A percentile compares a stretch with the other conserved stretches of the same genome.
phyloP scores from a whole-genome alignment of 2,797 vertebrate species.

The Dendrocincla fuliginosa region DNA sequence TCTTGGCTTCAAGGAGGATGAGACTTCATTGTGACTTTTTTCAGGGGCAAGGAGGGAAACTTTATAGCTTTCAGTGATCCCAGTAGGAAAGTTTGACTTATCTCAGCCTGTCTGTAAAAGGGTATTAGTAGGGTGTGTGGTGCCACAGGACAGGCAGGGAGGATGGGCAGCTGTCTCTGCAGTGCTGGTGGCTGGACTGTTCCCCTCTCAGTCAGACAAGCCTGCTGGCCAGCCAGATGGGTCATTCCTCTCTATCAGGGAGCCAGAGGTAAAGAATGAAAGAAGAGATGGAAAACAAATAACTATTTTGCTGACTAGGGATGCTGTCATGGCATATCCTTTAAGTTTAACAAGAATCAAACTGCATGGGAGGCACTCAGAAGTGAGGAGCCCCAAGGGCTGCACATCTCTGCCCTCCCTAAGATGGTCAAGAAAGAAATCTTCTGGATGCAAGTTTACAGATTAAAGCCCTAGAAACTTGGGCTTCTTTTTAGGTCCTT shows the following conservation, averaged over 20 bases:
- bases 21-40: neutral
- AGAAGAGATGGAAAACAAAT: neutral
- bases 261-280: neutral
- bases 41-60: neutral
- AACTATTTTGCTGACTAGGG: neutral
- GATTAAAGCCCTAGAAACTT: neutral
- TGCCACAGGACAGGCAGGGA: neutral
- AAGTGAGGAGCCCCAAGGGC: neutral
- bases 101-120: neutral
- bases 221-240: neutral
- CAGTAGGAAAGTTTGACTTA: neutral
- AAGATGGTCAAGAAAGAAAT: neutral
- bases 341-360: neutral
- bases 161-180: neutral
- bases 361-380: neutral
- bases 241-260: neutral
- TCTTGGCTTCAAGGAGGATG: neutral
- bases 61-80: neutral
- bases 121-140: neutral
- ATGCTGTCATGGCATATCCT: neutral
- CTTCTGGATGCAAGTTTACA: neutral
- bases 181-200: neutral
- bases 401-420: neutral
- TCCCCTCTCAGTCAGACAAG: neutral
- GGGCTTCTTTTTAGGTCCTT: neutral